Evolutionary conservation across 37 sponge, comb jelly and placozoan genomes (phyloP).

Genomic region (Cladorhizidae sp.): DNA sequence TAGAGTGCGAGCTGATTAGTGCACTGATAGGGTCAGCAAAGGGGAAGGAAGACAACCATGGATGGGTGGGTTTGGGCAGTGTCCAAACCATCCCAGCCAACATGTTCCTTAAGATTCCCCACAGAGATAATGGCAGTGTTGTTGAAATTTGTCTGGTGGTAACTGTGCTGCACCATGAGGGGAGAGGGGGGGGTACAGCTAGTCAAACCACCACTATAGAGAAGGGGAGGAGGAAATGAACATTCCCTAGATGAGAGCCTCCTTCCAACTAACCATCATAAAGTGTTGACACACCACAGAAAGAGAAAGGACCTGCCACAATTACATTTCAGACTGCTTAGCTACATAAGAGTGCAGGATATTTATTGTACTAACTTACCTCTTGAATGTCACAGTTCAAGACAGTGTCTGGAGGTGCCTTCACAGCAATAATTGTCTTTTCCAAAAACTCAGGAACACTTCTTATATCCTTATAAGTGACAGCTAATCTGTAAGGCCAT

Average conservation of each 20-base stretch:
- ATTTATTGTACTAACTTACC: not conserved
- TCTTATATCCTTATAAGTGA: constrained; percentile 77
- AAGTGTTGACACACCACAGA: too few relatives aligned
- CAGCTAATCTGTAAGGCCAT: constrained; percentile 40
- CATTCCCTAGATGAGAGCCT: constrained; percentile 1
- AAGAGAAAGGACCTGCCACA: constrained; percentile 11
- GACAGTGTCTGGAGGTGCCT: constrained; percentile 84
- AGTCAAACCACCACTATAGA: too few relatives aligned
- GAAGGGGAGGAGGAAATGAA: too few relatives aligned
- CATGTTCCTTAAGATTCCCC: too few relatives aligned
- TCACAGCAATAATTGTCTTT: constrained; percentile 76
- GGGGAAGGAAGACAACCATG: too few relatives aligned
- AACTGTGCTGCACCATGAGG: too few relatives aligned
- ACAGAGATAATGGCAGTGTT: not conserved
- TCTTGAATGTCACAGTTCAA: constrained; percentile 61
- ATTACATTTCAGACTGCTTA: too few relatives aligned
- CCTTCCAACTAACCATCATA: not conserved
- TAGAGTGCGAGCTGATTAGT: too few relatives aligned
- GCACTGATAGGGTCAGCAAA: too few relatives aligned
- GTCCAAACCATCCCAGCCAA: not conserved
- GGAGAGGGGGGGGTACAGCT: too few relatives aligned
- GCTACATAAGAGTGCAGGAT: not conserved
- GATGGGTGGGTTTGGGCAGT: too few relatives aligned
- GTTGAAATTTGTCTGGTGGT: too few relatives aligned
- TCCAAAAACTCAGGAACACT: constrained; percentile 64